Percentiles rank a stretch among this genome's conserved stretches.
Evolutionary conservation across 2,113 vertebrate genomes (phyloP).

Genomic region (Nyctibius bracteatus): DNA sequence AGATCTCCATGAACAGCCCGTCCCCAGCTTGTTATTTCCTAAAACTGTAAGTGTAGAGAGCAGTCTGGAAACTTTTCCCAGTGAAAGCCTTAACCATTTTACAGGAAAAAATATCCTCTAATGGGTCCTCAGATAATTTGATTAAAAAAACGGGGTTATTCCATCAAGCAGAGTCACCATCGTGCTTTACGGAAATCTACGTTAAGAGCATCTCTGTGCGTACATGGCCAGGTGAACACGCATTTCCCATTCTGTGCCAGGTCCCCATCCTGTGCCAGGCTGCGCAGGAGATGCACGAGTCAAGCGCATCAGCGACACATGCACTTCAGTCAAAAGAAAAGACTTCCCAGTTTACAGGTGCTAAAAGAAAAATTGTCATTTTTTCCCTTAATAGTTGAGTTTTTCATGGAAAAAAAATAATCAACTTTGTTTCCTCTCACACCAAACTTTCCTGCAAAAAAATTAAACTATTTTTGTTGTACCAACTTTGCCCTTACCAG

Average conservation of each 20-base stretch:
- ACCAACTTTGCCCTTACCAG: background rate
- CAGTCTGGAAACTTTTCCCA: background rate
- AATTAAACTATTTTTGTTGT: fast-evolving
- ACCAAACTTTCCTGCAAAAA: background rate
- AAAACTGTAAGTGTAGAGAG: background rate
- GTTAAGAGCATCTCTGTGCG: fast-evolving
- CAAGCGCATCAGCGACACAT: fast-evolving
- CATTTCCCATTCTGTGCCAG: fast-evolving
- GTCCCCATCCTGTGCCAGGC: background rate
- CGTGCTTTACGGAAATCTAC: fast-evolving
- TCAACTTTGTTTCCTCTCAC: background rate
- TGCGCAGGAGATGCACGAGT: background rate
- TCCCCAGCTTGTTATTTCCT: background rate
- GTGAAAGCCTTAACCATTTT: background rate
- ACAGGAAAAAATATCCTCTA: background rate
- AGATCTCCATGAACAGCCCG: background rate
- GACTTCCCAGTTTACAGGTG: background rate
- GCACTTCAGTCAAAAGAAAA: fast-evolving
- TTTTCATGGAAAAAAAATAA: background rate
- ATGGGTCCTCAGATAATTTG: background rate
- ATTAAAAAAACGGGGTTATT: background rate
- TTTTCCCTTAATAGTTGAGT: background rate
- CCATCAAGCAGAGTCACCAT: background rate
- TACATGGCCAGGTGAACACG: fast-evolving
- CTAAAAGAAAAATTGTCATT: background rate